Base-by-base conservation (phyloP, 2,797 vertebrate species). In the Agapornis canus region DNA sequence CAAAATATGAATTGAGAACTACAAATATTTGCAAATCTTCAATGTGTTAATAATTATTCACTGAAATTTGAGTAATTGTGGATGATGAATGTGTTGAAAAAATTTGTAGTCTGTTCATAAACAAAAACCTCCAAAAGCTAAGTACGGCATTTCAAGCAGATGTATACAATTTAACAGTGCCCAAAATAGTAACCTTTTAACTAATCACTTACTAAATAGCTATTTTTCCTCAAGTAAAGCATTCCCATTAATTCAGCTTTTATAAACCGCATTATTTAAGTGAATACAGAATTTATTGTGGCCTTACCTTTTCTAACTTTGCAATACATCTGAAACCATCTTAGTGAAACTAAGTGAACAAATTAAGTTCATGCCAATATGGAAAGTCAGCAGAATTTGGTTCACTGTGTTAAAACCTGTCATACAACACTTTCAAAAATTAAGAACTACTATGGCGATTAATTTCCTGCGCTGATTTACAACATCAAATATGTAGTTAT, bases 1-100 rank as follows among this genome's bases (percentile, higher is more conserved):
- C 49, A 84, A 92, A 93, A 60, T 51, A 60, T 1, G 1, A 93
- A 66, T 45, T 26, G 29, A 77, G 66, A 95, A 84, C 48, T 72
- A 90, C 73, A 92, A 90, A 89, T 95, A 92, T 86, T 95, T 94
- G 79, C 75, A 83, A 92, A 83, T 87, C 47, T 14, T 90, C 70
- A 60, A 25, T 82, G 39, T 60, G 37, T 63, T 86, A 94, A 90
- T 86, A 92, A 95, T 68, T 85, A 92, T 94, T 94, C 81, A 73
- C 52, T 77, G 71, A 92, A 87, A 85, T 87, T 68, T 85, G 56
- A 90, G 57, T 90, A 93, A 86, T 75, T 94, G 68, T 77, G 17
- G 42, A 68, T 95, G 60, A 95, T 70, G 61, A 89, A 56, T 76
- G 15, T 25, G 51, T 89, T 89, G 61, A 83, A 92, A 77, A 82